These are phyloP conservation scores for Moxostoma hubbsi DNA, from an alignment of 2,797 vertebrate genomes.

Conservation along the genomic window DNA sequence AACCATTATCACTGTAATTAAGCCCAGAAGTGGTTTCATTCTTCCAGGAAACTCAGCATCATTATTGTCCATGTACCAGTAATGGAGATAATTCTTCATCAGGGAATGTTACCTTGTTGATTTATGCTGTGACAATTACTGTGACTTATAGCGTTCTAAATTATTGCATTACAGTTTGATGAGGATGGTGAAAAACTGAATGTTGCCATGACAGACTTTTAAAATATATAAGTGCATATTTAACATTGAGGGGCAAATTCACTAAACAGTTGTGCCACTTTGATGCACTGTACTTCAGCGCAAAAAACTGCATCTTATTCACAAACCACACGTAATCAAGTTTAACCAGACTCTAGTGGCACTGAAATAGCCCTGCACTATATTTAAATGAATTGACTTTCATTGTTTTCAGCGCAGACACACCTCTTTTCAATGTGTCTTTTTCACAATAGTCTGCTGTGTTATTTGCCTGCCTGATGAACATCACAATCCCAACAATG, in stretches of 20 bases:
- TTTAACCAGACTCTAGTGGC: too few species aligned
- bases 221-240: background rate
- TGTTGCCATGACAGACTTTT: background rate
- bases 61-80: constrained; percentile 5
- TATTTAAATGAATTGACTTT: too few species aligned
- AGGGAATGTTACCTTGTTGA: background rate
- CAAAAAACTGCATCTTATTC: too few species aligned
- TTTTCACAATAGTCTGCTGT: too few species aligned
- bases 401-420: too few species aligned
- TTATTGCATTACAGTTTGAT: background rate
- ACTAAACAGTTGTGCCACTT: too few species aligned
- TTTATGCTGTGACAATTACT: background rate
- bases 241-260: background rate
- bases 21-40: constrained; percentile 26
- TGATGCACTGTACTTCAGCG: too few species aligned
- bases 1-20: constrained; percentile 36
- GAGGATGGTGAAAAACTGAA: background rate
- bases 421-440: too few species aligned
- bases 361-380: too few species aligned
- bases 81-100: background rate
- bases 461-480: too few species aligned
- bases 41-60: constrained; percentile 34
- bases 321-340: too few species aligned
- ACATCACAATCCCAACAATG: too few species aligned
- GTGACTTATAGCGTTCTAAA: background rate